Conservation (phyloP, 2,888 invertebrate genomes). For the Sicus ferrugineus region DNA sequence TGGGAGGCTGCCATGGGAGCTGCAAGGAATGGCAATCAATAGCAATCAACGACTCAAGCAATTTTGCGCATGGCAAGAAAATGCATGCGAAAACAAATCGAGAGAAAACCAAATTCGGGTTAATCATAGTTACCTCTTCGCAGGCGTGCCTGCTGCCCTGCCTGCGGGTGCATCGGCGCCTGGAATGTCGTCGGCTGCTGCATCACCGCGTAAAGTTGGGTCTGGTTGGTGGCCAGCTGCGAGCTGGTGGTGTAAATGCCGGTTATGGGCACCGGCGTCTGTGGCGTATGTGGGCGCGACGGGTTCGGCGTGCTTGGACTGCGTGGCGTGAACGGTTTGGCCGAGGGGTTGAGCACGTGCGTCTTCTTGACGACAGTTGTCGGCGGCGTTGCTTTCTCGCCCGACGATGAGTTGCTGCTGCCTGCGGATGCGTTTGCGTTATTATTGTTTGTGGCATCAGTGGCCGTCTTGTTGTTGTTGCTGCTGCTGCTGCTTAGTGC, state of each 20-base stretch:
- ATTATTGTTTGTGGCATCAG: constrained; percentile 35
- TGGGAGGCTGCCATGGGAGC: constrained; percentile 71
- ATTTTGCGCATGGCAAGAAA: no score
- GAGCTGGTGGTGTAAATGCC: constrained; percentile 56
- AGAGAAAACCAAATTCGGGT: not conserved
- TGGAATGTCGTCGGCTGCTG: constrained; percentile 59
- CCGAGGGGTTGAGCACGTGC: constrained; percentile 85
- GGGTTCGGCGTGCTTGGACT: constrained; percentile 72
- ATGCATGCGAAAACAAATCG: not conserved
- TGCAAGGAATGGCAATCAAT: constrained; percentile 35
- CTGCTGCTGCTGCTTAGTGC: constrained; percentile 39
- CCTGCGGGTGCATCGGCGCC: constrained; percentile 59
- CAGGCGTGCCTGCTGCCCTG: constrained; percentile 61
- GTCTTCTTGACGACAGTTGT: constrained; percentile 66
- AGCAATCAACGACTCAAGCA: no score
- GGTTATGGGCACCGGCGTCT: constrained; percentile 71
- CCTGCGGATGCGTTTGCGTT: not conserved
- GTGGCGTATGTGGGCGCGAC: constrained; percentile 83
- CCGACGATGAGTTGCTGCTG: constrained; percentile 27
- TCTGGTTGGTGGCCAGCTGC: constrained; percentile 59
- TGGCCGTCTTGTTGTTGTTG: constrained; percentile 37
- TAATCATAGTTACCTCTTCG: constrained; percentile 62
- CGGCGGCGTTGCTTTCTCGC: constrained; percentile 72
- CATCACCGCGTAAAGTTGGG: constrained; percentile 61
- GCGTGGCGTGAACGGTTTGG: constrained; percentile 85